Percentiles rank a stretch among this genome's conserved stretches.
phyloP scores from a whole-genome alignment of 2,888 invertebrate species.

The Crocallis elinguaria region DNA sequence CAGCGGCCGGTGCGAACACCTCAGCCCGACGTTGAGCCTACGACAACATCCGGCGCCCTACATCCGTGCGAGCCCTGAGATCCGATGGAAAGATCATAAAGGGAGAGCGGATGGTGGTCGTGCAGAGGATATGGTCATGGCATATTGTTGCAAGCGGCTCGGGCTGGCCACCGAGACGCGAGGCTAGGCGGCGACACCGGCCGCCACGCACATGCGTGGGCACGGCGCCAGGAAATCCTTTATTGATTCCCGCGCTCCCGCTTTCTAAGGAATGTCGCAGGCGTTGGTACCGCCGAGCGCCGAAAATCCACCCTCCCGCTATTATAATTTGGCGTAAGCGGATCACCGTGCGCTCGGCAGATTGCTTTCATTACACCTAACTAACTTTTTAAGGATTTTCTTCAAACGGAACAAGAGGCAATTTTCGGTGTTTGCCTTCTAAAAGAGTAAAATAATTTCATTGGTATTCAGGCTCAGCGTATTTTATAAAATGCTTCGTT shows the following conservation, averaged over 20 bases:
- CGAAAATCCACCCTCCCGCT: slow-evolving; percentile 67
- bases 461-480: slow-evolving; percentile 3
- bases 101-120: slow-evolving; percentile 10
- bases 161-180: slow-evolving; percentile 35
- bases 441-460: slow-evolving; percentile 28
- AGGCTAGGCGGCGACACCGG: slow-evolving; percentile 47
- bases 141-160: background rate
- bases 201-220: slow-evolving; percentile 84
- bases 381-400: slow-evolving; percentile 48
- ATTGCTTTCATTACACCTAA: slow-evolving; percentile 59
- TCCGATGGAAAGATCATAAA: background rate
- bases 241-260: slow-evolving; percentile 84
- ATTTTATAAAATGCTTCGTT: background rate
- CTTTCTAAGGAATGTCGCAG: slow-evolving; percentile 81
- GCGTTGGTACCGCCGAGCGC: slow-evolving; percentile 78
- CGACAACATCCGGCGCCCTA: background rate
- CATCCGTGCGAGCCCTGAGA: background rate
- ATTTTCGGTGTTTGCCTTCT: slow-evolving; percentile 35
- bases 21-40: slow-evolving; percentile 20
- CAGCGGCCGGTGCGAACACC: slow-evolving; percentile 55
- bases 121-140: slow-evolving; percentile 13
- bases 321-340: slow-evolving; percentile 71
- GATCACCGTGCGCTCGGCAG: slow-evolving; percentile 61
- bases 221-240: slow-evolving; percentile 84
- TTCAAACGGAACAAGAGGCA: slow-evolving; percentile 37